These are phyloP conservation scores for Autographa gamma DNA, from an alignment of 2,888 invertebrate genomes.

Conservation along the genomic window DNA sequence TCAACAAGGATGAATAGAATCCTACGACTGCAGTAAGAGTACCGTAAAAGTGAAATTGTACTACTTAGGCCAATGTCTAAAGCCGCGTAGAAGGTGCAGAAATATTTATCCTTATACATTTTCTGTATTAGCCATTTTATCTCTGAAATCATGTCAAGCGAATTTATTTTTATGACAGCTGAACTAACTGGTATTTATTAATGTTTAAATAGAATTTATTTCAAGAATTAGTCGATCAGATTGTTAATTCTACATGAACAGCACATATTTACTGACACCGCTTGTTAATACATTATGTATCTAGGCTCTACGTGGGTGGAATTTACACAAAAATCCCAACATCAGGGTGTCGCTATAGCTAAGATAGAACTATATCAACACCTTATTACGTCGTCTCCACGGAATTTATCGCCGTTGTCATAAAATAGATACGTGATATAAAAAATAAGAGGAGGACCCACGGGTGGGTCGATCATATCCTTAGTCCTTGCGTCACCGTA, in stretches of 20 bases:
- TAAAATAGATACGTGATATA: conserved; percentile 76
- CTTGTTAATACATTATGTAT: conserved; percentile 55
- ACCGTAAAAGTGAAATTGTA: conserved; percentile 10
- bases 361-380: conserved; percentile 49
- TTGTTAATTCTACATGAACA: conserved; percentile 48
- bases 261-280: conserved; percentile 55
- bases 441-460: conserved; percentile 69
- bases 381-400: conserved; percentile 61
- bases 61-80: not conserved
- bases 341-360: conserved; percentile 39
- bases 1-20: conserved; percentile 27
- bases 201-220: conserved; percentile 22
- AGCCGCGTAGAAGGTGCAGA: not conserved
- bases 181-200: not conserved
- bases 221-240: conserved; percentile 23
- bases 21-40: conserved; percentile 17
- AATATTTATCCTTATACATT: not conserved
- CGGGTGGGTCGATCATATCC: conserved; percentile 64
- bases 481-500: conserved; percentile 70
- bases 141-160: conserved; percentile 2
- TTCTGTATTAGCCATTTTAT: not conserved
- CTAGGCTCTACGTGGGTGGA: conserved; percentile 61
- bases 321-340: conserved; percentile 64
- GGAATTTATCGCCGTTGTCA: conserved; percentile 72
- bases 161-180: conserved; percentile 1